These are phyloP conservation scores for Nothoprocta perdicaria DNA, from an alignment of 2,113 vertebrate genomes.

Conservation along the genomic window DNA sequence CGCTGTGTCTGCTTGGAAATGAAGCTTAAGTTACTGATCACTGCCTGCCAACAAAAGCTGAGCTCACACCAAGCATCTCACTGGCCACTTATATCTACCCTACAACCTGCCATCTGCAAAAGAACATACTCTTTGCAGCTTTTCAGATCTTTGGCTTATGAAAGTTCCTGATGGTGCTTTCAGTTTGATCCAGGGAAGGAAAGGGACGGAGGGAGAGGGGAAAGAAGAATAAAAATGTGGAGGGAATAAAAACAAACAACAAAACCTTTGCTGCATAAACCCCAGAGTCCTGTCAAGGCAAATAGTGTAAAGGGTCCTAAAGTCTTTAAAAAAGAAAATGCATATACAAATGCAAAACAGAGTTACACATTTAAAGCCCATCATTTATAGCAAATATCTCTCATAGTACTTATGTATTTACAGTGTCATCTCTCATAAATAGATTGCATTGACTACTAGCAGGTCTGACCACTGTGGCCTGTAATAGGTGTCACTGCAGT, in stretches of 20 bases:
- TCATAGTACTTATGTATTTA: not conserved
- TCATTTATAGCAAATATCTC: not conserved
- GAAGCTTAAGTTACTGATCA: not conserved
- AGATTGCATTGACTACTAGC: not conserved
- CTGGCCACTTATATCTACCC: not conserved
- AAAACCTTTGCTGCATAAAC: not conserved
- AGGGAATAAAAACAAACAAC: not conserved
- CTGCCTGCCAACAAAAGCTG: not conserved
- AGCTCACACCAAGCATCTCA: not conserved
- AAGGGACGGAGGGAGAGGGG: too few species aligned
- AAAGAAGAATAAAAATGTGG: not conserved
- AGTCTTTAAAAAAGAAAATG: not conserved
- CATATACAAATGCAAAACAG: not conserved
- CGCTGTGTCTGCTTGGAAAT: not conserved
- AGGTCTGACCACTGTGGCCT: accelerated
- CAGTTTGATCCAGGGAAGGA: not conserved
- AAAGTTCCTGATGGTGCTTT: not conserved
- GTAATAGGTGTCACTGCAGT: not conserved
- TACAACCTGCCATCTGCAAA: not conserved
- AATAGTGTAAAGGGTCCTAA: not conserved
- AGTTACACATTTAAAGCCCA: not conserved
- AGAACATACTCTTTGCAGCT: not conserved
- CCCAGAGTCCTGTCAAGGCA: not conserved
- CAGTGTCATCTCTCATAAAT: accelerated
- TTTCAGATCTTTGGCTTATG: not conserved